These are phyloP conservation scores for Scaeva pyrastri DNA, from an alignment of 2,888 invertebrate species.

Conservation along the genomic window DNA sequence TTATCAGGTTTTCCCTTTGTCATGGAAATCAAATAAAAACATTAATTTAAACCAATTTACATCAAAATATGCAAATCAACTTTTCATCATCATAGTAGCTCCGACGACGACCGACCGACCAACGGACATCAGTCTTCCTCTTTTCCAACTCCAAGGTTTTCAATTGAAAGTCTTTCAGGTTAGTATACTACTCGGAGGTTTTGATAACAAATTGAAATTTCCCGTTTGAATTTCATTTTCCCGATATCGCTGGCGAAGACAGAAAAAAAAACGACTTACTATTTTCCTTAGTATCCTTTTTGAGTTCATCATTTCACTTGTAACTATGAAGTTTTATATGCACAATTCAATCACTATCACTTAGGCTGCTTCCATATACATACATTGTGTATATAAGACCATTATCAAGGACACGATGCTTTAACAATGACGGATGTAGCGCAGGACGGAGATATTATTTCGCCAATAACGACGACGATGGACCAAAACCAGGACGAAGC, in stretches of 20 bases:
- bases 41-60: slow-evolving; percentile 56
- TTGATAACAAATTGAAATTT: slow-evolving; percentile 62
- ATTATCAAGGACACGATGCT: neutral
- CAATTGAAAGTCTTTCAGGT: neutral
- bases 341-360: slow-evolving; percentile 5
- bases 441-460: neutral
- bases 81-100: neutral
- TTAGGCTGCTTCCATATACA: too few relatives aligned
- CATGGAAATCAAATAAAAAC: slow-evolving; percentile 64
- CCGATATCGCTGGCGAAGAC: slow-evolving; percentile 31
- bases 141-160: neutral
- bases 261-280: neutral
- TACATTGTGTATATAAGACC: too few relatives aligned
- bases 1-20: slow-evolving; percentile 9
- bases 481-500: neutral
- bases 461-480: neutral
- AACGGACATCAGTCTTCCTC: neutral
- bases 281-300: neutral
- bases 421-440: neutral
- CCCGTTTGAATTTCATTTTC: slow-evolving; percentile 57
- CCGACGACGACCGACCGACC: too few relatives aligned
- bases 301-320: slow-evolving; percentile 39
- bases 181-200: neutral
- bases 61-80: slow-evolving; percentile 53
- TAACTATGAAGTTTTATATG: neutral